Conservation (phyloP, 1,140 invertebrate species). For the Agrypnia vestita region DNA sequence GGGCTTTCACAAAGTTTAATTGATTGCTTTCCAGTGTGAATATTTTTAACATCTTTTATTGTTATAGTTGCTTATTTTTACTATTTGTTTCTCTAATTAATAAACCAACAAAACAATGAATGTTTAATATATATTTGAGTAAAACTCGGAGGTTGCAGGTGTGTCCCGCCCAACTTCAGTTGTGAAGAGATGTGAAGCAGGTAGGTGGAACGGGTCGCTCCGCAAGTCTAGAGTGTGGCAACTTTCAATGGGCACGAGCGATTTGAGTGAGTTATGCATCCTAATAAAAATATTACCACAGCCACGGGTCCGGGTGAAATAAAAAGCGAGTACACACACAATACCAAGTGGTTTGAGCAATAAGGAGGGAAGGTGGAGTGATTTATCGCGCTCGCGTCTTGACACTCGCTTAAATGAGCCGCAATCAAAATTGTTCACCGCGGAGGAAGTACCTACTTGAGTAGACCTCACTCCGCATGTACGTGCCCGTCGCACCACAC, state of each 20-base stretch:
- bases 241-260: conserved; percentile 8
- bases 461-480: conserved; percentile 37
- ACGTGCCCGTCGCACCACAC: conserved; percentile 2
- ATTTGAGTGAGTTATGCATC: conserved; percentile 20
- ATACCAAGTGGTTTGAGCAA: conserved; percentile 10
- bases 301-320: conserved; percentile 28
- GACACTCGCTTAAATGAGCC: conserved; percentile 26
- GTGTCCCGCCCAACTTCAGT: too few species aligned
- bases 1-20: too few species aligned
- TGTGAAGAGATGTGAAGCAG: not conserved
- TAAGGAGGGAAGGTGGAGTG: conserved; percentile 16
- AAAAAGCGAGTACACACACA: conserved; percentile 39
- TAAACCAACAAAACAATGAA: too few species aligned
- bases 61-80: too few species aligned
- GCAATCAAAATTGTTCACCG: conserved; percentile 29
- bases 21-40: too few species aligned
- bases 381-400: conserved; percentile 23
- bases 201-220: not conserved
- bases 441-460: conserved; percentile 44
- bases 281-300: conserved; percentile 35
- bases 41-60: too few species aligned
- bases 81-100: too few species aligned
- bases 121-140: too few species aligned
- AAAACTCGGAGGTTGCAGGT: too few species aligned
- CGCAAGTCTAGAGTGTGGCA: not conserved